Base-by-base conservation (phyloP, 1,140 invertebrate species). In the Laupala kohalensis region DNA sequence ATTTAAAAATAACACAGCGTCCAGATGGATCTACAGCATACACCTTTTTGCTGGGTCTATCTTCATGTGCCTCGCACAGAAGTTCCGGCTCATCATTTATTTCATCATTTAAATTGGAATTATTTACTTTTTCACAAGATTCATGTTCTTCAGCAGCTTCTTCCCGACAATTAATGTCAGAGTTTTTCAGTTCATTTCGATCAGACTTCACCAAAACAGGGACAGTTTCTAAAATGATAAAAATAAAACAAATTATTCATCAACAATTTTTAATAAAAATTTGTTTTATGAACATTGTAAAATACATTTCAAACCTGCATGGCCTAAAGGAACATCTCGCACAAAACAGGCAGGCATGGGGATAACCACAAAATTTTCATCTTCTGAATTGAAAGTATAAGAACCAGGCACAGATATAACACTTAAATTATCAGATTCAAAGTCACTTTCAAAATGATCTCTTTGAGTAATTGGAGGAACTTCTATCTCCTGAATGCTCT, bases 301-400 rank as follows among this genome's bases (percentile, higher is more conserved):
- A 65, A 4, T 9, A 15, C 6, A 24, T 29, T n/a, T n/a, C 67
- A 29, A 3, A 68, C 67, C 28, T 37, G 67, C 27, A 5, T 68
- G 19, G 19, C 26, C 28, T n/a, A 71, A 23, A 28, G 70, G 70
- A 5, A 30, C 63, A 30, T 71, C 70, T 25, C 63, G 65, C 26
- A 29, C 63, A 28, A 71, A 71, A 30, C 70, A 71, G 3, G 63
- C 9, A 28, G 73, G 72, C 72, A 76, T 72, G 4, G 73, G 75
- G 25, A 76, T 72, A 24, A 75, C 67, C 6, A 76, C 75, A 73
- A 75, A 76, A 67, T 75, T 75, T 28, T 76, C 74, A 68, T 73
- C 72, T 24, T 74, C 73, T n/a, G 74, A 74, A 62, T 72, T 67
- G 6, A 53, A 65, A 15, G 71, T 63, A 29, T 29, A 30, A 67